Percentiles rank a stretch among this genome's conserved stretches.
phyloP scores from a whole-genome alignment of 1,140 invertebrate genomes.

The Hylyphantes graminicola region DNA sequence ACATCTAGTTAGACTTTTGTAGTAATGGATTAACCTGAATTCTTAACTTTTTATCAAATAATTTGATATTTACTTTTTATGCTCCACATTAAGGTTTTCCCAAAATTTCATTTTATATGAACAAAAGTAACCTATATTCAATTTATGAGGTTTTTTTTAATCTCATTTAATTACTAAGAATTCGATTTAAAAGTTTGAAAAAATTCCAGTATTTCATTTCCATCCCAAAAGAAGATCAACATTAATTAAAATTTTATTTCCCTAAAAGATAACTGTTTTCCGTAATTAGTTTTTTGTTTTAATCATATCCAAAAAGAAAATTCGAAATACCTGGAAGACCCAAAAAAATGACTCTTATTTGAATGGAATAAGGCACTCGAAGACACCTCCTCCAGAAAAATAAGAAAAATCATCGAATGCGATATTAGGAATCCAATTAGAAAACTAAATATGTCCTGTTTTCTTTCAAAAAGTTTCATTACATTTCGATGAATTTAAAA shows the following conservation, averaged over 20 bases:
- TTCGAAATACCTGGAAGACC: neutral
- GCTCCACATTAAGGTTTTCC: too few species aligned
- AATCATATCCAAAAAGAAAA: constrained; percentile 34
- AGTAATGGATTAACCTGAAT: too few species aligned
- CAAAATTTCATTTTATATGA: too few species aligned
- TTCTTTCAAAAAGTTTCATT: constrained; percentile 50
- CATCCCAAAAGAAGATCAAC: constrained; percentile 3
- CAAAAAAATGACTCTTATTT: neutral
- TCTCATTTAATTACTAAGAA: constrained; percentile 23
- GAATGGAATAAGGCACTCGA: neutral
- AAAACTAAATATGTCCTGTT: constrained; percentile 53
- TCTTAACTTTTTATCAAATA: too few species aligned
- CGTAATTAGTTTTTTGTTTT: constrained; percentile 43
- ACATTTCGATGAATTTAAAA: constrained; percentile 60
- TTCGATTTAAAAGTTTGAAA: constrained; percentile 6
- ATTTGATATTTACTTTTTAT: too few species aligned
- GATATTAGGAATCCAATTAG: constrained; percentile 55
- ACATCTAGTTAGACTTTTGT: too few species aligned
- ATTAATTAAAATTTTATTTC: constrained; percentile 44
- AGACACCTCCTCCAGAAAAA: constrained; percentile 24
- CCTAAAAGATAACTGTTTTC: constrained; percentile 20
- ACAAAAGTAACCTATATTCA: neutral
- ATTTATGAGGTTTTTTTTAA: constrained; percentile 15
- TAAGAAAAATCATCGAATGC: constrained; percentile 5
- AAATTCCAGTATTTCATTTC: neutral